These are phyloP conservation scores for Spheniscus humboldti DNA, from an alignment of 2,797 vertebrate species.

Conservation along the genomic window DNA sequence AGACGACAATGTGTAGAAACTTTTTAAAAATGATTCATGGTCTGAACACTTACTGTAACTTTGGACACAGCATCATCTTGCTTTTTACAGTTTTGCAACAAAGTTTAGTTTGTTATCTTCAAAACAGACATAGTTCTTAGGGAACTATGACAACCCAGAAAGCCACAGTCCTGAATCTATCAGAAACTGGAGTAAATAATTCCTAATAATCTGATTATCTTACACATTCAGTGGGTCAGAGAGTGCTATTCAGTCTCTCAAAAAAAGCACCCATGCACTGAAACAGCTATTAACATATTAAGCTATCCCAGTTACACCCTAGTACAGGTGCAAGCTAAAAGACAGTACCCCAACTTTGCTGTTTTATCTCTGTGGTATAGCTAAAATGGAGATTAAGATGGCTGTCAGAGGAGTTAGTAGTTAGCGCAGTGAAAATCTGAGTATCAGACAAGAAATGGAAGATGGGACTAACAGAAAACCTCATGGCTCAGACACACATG, in stretches of 20 bases:
- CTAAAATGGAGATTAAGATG: neutral
- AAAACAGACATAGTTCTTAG: neutral
- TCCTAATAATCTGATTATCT: neutral
- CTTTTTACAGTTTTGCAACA: neutral
- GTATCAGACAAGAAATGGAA: neutral
- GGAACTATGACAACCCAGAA: neutral
- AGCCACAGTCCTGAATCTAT: neutral
- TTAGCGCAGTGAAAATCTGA: neutral
- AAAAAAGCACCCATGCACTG: neutral
- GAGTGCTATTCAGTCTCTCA: neutral
- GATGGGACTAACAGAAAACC: neutral
- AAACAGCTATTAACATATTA: neutral
- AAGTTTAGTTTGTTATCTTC: neutral
- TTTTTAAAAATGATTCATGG: neutral
- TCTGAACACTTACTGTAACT: neutral
- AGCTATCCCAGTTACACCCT: neutral
- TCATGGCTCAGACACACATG: neutral
- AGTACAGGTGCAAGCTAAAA: neutral
- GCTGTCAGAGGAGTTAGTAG: neutral
- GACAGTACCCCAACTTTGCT: neutral
- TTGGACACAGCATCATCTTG: neutral
- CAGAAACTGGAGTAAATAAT: neutral
- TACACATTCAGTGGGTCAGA: neutral
- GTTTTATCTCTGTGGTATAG: neutral
- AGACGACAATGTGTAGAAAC: neutral